phyloP scores from a whole-genome alignment of 2,888 invertebrate species.

The Pasiphila rectangulata region DNA sequence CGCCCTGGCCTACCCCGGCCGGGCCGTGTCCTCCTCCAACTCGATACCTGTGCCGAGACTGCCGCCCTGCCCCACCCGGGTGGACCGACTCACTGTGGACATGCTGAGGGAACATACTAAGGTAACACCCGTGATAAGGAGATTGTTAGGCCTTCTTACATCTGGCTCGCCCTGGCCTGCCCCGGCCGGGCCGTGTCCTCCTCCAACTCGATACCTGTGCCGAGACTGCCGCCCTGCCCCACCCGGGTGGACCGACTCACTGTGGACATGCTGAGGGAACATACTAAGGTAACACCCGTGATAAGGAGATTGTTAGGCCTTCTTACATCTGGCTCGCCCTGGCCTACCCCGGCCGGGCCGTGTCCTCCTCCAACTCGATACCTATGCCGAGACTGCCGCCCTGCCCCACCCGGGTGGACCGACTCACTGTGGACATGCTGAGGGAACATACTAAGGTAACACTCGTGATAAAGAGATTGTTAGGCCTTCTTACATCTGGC shows the following conservation, averaged over 20 bases:
- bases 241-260: constrained; percentile 89
- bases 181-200: constrained; percentile 90
- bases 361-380: constrained; percentile 87
- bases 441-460: constrained; percentile 86
- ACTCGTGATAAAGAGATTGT: too few species aligned
- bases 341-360: constrained; percentile 88
- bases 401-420: constrained; percentile 88
- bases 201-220: constrained; percentile 87
- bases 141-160: too few species aligned
- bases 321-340: too few species aligned
- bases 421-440: constrained; percentile 89
- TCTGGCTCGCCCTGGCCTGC: constrained; percentile 88
- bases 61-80: constrained; percentile 87
- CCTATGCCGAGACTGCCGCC: constrained; percentile 90
- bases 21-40: constrained; percentile 89
- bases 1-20: constrained; percentile 88
- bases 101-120: constrained; percentile 89
- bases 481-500: too few species aligned
- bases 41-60: constrained; percentile 88
- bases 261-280: constrained; percentile 89
- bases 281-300: constrained; percentile 84
- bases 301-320: too few species aligned
- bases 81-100: constrained; percentile 89
- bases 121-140: too few species aligned
- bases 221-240: constrained; percentile 88